Percentiles rank a stretch among this genome's conserved stretches.
phyloP scores from a whole-genome alignment of 2,797 vertebrate genomes.

The Xiphorhynchus erythropygius region DNA sequence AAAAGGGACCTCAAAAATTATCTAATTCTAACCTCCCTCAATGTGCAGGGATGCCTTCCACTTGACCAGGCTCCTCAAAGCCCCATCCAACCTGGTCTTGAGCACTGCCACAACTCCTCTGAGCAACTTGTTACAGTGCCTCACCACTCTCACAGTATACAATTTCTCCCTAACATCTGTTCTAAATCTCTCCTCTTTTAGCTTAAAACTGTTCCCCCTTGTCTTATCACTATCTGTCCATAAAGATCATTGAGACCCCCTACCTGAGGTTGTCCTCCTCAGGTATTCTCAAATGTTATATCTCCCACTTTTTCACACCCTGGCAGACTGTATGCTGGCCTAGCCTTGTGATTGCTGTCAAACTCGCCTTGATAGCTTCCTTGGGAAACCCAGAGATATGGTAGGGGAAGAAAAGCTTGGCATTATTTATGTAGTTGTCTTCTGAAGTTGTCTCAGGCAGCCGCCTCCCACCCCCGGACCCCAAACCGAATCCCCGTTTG shows the following conservation, averaged over 20 bases:
- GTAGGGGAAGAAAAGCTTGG: background rate
- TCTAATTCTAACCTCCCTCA: background rate
- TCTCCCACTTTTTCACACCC: background rate
- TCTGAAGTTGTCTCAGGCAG: slow-evolving; percentile 4
- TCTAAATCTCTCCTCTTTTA: background rate
- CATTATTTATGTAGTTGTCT: slow-evolving; percentile 13
- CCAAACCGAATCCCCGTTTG: background rate
- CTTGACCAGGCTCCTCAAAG: background rate
- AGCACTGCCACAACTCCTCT: background rate
- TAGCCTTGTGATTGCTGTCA: background rate
- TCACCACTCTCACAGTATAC: background rate
- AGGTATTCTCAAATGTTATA: background rate
- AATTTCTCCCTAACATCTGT: background rate
- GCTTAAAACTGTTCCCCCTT: background rate
- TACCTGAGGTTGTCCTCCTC: background rate
- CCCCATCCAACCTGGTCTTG: background rate
- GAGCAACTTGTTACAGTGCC: background rate
- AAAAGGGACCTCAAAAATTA: background rate
- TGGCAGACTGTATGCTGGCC: rapidly evolving
- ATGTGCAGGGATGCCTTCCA: background rate
- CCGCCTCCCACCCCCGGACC: background rate
- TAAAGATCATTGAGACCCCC: background rate
- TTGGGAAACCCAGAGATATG: background rate
- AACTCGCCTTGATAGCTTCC: background rate
- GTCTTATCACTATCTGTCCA: background rate